Percentiles rank a stretch among this genome's conserved stretches.
These are phyloP conservation scores for Heliconius hermathena DNA, from an alignment of 1,140 invertebrate species.

Conservation along the genomic window DNA sequence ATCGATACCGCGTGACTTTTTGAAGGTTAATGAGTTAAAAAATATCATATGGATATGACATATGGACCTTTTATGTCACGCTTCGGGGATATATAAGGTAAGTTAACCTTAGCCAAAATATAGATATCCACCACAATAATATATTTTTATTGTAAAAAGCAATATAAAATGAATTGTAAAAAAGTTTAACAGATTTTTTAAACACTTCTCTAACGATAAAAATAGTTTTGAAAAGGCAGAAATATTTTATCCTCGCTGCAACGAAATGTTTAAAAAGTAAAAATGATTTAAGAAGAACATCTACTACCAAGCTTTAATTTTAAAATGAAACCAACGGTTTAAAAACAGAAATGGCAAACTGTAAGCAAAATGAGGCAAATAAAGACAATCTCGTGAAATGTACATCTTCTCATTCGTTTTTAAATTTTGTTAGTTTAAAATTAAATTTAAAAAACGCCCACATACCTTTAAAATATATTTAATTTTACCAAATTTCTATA, in stretches of 20 bases:
- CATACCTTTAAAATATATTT: not conserved
- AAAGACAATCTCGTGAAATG: not conserved
- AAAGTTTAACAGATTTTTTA: not conserved
- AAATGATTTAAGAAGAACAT: slow-evolving; percentile 6
- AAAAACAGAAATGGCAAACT: slow-evolving; percentile 13
- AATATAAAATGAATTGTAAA: not conserved
- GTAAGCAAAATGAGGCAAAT: slow-evolving; percentile 9
- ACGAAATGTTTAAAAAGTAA: slow-evolving; percentile 8
- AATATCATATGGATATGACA: no score
- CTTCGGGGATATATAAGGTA: not conserved
- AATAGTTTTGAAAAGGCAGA: not conserved
- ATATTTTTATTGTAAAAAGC: not conserved
- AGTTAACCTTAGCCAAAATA: no score
- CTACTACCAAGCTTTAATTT: not conserved
- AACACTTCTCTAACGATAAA: slow-evolving; percentile 1
- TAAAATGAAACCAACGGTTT: slow-evolving; percentile 1
- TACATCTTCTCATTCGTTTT: not conserved
- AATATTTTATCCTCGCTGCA: slow-evolving; percentile 9
- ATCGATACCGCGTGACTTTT: no score
- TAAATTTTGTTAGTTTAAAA: not conserved
- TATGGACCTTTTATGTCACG: not conserved
- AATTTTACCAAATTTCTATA: not conserved
- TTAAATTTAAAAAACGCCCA: not conserved
- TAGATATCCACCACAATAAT: no score
- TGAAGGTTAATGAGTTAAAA: no score